Base-by-base conservation (phyloP, 2,888 invertebrate genomes). In the Argynnis bischoffii region DNA sequence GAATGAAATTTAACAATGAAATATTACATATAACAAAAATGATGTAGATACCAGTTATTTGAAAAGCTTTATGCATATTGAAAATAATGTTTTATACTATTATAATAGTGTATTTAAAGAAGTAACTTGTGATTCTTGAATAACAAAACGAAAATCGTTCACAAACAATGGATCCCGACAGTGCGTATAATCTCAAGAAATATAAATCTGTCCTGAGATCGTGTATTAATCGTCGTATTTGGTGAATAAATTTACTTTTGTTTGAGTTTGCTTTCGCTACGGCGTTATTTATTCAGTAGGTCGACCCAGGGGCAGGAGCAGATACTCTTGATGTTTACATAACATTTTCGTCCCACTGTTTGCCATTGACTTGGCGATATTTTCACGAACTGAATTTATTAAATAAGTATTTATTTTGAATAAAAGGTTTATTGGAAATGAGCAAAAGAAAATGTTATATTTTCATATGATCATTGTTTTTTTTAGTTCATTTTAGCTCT, bases 181-280 rank as follows among this genome's bases (percentile, higher is more conserved):
- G 46, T 60, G 55, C 60, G 65, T 69, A 60, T 71, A 59, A 72
- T 67, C 70, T 47, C 51, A 78, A 80, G 70, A 69, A 81, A 82
- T 84, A 88, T 86, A 87, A 89, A 88, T 89, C 88, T 87, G 86
- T 88, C 86, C 80, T 76, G 83, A 86, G 85, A 89, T 89, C 86
- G 88, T 84, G 86, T 90, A 90, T 89, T 91, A 91, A 90, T 91
- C 89, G 90, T 82, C 82, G 87, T 90, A 88, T 91, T 91, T 91
- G 90, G 85, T 86, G 90, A 91, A 91, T 91, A 90, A 90, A 92
- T 91, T 90, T 89, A 86, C 88, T 89, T 90, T 89, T 90, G 89
- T 91, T 91, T 91, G 90, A 88, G 87, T 90, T 90, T 88, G 86
- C 87, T 85, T 88, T 87, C 81, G 84, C 86, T 84, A 81, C 81